Evolutionary conservation across 2,797 vertebrate genomes (phyloP).

Genomic region (Aphelocoma californica): DNA sequence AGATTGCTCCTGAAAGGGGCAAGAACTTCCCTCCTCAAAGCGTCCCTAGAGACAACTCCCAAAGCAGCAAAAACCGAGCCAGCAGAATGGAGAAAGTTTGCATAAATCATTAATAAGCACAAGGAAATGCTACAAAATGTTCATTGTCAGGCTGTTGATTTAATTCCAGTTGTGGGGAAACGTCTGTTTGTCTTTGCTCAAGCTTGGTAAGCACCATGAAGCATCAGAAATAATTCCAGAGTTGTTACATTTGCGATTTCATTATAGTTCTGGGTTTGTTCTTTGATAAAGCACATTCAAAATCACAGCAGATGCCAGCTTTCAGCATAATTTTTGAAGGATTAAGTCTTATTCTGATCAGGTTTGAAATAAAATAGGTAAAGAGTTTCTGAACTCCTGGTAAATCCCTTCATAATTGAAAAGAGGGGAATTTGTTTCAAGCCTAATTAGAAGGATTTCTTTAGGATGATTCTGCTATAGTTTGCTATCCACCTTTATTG

Average conservation of each 20-base stretch:
- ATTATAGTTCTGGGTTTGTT: background rate
- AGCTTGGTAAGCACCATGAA: background rate
- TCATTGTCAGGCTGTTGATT: background rate
- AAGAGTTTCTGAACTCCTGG: background rate
- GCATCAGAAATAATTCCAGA: background rate
- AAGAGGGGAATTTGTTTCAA: background rate
- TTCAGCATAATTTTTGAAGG: background rate
- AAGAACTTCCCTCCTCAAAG: background rate
- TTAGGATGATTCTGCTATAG: background rate
- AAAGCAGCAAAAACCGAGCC: background rate
- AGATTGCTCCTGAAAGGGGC: background rate
- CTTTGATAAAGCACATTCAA: background rate
- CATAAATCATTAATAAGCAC: background rate
- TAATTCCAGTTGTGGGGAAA: background rate
- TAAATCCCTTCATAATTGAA: conserved; percentile 1
- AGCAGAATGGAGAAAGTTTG: background rate
- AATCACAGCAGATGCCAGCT: background rate
- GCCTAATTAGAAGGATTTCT: background rate
- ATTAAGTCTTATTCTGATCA: background rate
- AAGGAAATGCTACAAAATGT: background rate
- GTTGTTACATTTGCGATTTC: background rate
- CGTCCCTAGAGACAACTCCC: background rate
- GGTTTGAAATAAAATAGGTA: background rate
- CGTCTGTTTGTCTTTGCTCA: background rate
- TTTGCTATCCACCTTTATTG: background rate